Evolutionary conservation across 2,113 vertebrate species (phyloP), one percentile per base, ranked within the genome.

Genomic region (Pterophyllum scalare): DNA sequence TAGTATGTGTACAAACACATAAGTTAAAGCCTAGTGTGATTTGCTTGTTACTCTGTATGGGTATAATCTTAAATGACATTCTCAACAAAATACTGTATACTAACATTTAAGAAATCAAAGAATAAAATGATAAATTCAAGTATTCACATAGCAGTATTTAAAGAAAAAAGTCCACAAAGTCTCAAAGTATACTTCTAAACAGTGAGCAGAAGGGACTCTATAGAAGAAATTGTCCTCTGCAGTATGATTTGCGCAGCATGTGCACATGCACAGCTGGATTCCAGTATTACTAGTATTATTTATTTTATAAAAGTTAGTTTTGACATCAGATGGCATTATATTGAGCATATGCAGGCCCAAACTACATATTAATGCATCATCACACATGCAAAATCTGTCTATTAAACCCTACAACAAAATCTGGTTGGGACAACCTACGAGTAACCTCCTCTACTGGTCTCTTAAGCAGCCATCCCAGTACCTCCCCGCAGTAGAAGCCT

Each of bases 401-500:
- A 49, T 49, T 49, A 49, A 20, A 70, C 43, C 24, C 24, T 52
- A 72, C 28, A 52, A 31, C 20, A 52, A 52, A 52, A 72, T 52
- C 65, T 31, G 43, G 65, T 52, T 70, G 24, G 6, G 28, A 28
- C 24, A 52, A 31, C 10, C 49, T 43, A 31, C 43, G 49, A 52
- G 12, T 72, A 13, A 72, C 49, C 11, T 52, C 43, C 11, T 72
- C 43, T 72, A 19, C 24, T 72, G 65, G 65, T 72, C 65, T 72
- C 24, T 72, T 72, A 52, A 80, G 94, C 96, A 9, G 87, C 95
- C 46, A 92, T 96, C 75, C 94, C 93, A 1, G 91, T 93, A 2
- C 92, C 96, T 65, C 92, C 94, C 14, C 96, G 96, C 84, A 91
- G 94, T 67, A 94, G 90, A 31, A 95, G 94, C 83, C 95, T 96